phyloP scores from a whole-genome alignment of 2,888 invertebrate genomes.

The Campoplex nolae region DNA sequence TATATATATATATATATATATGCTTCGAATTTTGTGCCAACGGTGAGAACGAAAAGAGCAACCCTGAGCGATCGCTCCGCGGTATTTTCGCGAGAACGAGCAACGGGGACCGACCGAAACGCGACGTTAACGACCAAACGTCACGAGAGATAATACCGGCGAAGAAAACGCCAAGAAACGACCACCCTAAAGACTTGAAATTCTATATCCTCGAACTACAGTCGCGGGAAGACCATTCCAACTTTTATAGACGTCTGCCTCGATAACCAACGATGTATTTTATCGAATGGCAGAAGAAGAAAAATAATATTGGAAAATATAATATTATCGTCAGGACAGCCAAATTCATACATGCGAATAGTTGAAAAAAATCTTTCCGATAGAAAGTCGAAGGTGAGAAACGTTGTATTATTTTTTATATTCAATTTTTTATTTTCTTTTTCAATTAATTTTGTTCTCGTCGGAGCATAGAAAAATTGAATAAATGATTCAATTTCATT shows the following conservation, averaged over 20 bases:
- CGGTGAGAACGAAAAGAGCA: constrained; percentile 75
- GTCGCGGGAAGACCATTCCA: constrained; percentile 64
- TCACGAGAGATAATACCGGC: constrained; percentile 78
- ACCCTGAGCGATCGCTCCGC: constrained; percentile 63
- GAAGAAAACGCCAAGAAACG: constrained; percentile 74
- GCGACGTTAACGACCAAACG: constrained; percentile 76
- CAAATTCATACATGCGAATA: neutral
- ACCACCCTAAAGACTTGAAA: constrained; percentile 41
- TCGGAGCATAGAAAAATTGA: no score
- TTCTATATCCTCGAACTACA: constrained; percentile 65
- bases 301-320: neutral
- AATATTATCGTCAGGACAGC: neutral
- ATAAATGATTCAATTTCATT: no score
- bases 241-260: constrained; percentile 57
- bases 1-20: neutral
- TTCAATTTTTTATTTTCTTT: no score
- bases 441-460: no score
- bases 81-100: constrained; percentile 55
- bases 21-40: constrained; percentile 21
- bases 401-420: no score
- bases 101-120: constrained; percentile 68
- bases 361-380: neutral
- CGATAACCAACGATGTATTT: constrained; percentile 25
- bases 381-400: no score
- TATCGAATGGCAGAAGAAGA: neutral